Conservation (phyloP, 2,797 vertebrate genomes). For the Gymnopithys bicolor region DNA sequence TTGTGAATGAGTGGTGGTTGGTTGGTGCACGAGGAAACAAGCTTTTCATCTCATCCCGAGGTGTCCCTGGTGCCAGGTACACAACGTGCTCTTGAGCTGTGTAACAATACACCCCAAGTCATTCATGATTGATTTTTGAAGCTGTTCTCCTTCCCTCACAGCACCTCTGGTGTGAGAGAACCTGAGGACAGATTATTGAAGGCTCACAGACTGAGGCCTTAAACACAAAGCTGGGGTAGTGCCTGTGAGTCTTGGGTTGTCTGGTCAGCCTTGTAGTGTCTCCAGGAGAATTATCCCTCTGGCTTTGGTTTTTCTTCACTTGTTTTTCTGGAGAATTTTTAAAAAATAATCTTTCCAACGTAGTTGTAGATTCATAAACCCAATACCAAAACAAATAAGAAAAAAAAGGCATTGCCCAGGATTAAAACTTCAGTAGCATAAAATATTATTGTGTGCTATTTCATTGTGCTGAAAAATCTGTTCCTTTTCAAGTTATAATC, state of each 20-base stretch:
- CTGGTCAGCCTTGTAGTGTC: neutral
- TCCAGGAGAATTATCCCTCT: neutral
- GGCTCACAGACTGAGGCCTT: neutral
- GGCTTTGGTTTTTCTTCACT: neutral
- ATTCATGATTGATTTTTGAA: slow-evolving; percentile 6
- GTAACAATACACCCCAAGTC: neutral
- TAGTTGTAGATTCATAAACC: neutral
- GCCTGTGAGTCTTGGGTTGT: neutral
- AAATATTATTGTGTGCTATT: neutral
- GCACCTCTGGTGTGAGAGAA: neutral
- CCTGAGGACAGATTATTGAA: neutral
- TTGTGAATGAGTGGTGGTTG: neutral
- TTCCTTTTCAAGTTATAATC: neutral
- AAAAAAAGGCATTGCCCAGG: neutral
- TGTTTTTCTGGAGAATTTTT: neutral
- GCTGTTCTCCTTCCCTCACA: neutral
- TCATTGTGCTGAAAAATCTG: neutral
- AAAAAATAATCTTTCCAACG: neutral
- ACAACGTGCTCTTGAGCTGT: neutral
- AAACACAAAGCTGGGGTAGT: neutral
- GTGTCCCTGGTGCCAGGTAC: neutral
- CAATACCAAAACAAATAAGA: neutral
- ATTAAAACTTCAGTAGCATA: neutral
- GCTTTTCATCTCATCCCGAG: slow-evolving; percentile 12
- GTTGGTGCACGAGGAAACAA: neutral